Evolutionary conservation across 1,140 invertebrate genomes (phyloP), one percentile per base, ranked within the genome.

Genomic region (Panagrolaimus sp.): DNA sequence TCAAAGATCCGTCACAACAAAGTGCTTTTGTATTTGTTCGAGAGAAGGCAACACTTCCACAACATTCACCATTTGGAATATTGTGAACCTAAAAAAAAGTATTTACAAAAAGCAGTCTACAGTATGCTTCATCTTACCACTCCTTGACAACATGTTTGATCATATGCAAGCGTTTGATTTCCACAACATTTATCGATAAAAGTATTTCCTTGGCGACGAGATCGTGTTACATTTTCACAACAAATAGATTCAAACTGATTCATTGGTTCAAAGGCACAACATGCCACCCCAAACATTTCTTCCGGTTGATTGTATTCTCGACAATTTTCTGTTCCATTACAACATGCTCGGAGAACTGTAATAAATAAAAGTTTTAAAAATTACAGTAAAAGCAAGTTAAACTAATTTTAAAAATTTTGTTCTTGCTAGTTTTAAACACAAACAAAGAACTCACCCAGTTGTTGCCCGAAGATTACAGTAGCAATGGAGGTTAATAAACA

Each of bases 131-230:
- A 8, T 9, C 72, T 66, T 70, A 72, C 74, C 44, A 75, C 48
- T n/a, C 74, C 74, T 48, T 78, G 70, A 61, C 74, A 76, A 66
- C 74, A 76, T 20, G 74, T 76, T 57, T 75, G 74, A 57, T 78
- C 76, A 62, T 78, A 75, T 20, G 73, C 62, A 25, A 76, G 67
- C 1, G 74, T 76, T 64, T 76, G 71, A 63, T 75, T 76, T 20
- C 74, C 74, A 53, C 74, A 76, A 48, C 74, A 76, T 44, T 67
- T 46, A 45, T 76, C 76, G 14, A 76, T 38, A 44, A 63, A 72
- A n/a, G 57, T 25, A 48, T 51, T 46, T 11, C 69, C 69, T 44
- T 51, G 47, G 13, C 51, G 25, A n/a, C 69, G 53, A 47, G 66
- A 64, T 23, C 74, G 62, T 11, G 75, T 72, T 16, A 76, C 77